Base-by-base conservation (phyloP, 2,888 invertebrate species). In the Sarcophaga variegata region DNA sequence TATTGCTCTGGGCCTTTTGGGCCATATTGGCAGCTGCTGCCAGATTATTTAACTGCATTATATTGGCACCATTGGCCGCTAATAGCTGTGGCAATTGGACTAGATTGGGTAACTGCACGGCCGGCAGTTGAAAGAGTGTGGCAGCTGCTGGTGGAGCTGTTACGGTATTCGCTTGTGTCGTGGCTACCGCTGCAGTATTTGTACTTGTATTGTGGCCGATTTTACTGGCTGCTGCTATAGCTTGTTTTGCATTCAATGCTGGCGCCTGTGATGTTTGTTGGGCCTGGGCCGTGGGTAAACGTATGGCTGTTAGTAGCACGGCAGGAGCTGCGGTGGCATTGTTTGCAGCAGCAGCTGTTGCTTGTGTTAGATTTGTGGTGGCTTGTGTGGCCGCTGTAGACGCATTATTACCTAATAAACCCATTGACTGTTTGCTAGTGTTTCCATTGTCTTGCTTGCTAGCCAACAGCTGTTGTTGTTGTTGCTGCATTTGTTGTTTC, bases 31-130 rank as follows among this genome's bases (percentile, higher is more conserved):
- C 92, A 27, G 91, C 91, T 93, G 94, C 90, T 5, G 91, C 91
- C 14, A 91, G 88, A 63, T 87, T 88, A 80, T 91, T 92, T 69
- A 92, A 87, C 45, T 92, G 92, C 92, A 91, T 95, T 6, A 92
- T 95, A 70, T 92, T 92, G 83, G 95, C 94, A 27, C 93, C 92
- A 92, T 94, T 94, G 20, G 95, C 94, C 6, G 95, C 94, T 93
- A 95, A 94, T 82, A 95, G 91, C 90, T 95, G 95, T 82, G 95
- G 95, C 93, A 95, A 94, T 93, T 95, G 95, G 88, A 95, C 95
- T 85, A 95, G 93, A 93, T 95, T 95, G 89, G 95, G 95, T 92
- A 95, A 93, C 91, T 95, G 94, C 69, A 95, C 93, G 25, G 85
- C 81, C 2, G 95, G 95, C 91, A 95, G 94, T 88, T 95, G 95